Evolutionary conservation across 2,888 invertebrate genomes (phyloP), one percentile per base, ranked within the genome.

Genomic region (Eugnorisma glareosa): DNA sequence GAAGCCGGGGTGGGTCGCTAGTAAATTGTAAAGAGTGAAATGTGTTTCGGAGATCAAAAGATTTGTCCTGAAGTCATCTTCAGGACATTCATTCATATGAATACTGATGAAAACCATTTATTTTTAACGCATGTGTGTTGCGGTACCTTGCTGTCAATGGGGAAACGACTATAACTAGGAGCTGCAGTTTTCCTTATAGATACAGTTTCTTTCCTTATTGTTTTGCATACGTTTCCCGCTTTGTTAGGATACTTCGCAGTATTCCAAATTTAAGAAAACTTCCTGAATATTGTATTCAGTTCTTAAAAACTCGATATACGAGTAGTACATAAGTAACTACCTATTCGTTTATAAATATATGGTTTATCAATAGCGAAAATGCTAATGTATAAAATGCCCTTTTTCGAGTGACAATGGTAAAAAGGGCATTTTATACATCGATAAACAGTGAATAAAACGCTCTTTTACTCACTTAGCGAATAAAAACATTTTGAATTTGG

Each of bases 101-200:
- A 51, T 72, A 1, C 24, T 63, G 43, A n/a, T 43, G 6, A 63
- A 61, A 54, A 24, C 3, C 21, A 61, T 43, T 10, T 37, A 73
- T 63, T 74, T 59, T 45, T 21, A n/a, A 57, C 18, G 40, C 35
- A 31, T 31, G 51, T 73, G 15, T 28, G 5, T 13, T 51, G 18
- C 21, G n/a, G 13, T 45, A 31, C 31, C 6, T 45, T 37, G 37
- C n/a, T 15, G 15, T 37, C 7, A 64, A 75, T 13, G 21, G 28
- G 28, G 75, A 75, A 75, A 64, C 45, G n/a, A 57, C 11, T 77
- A n/a, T 77, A 28, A 31, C 3, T 54, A 40, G 2, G n/a, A 61
- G 37, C 31, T 67, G 73, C 45, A 77, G 54, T 67, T 79, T 64
- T 77, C 79, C 83, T 68, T 35, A 64, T 48, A 31, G 67, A n/a